A percentile compares a stretch with the other conserved stretches of the same genome.
phyloP scores from a whole-genome alignment of 1,140 invertebrate genomes.

The Cephus cinctus region DNA sequence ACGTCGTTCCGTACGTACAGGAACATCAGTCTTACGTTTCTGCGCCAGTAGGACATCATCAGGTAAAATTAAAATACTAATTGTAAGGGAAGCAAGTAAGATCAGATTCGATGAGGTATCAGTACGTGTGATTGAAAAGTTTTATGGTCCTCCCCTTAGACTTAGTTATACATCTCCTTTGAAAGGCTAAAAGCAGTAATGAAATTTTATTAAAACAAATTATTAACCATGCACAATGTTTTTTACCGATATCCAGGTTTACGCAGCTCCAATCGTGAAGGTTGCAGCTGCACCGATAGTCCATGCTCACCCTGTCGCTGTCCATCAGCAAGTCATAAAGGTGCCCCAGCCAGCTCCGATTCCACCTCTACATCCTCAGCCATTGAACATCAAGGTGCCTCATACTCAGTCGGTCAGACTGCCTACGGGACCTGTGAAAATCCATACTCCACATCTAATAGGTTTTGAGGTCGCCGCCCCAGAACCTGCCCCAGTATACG shows the following conservation, averaged over 20 bases:
- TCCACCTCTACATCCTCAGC: slow-evolving; percentile 44
- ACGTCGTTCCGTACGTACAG: neutral
- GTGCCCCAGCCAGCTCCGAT: slow-evolving; percentile 41
- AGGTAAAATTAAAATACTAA: neutral
- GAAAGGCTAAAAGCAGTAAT: too few species aligned
- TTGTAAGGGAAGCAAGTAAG: neutral
- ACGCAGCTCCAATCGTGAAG: too few species aligned
- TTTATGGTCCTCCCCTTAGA: too few species aligned
- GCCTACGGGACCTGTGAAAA: slow-evolving; percentile 20
- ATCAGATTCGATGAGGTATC: neutral
- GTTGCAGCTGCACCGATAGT: slow-evolving; percentile 31
- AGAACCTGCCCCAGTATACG: slow-evolving; percentile 30
- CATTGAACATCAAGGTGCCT: slow-evolving; percentile 39
- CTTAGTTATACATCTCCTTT: too few species aligned
- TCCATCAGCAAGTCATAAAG: slow-evolving; percentile 20
- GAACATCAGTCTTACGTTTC: neutral
- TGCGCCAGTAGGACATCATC: neutral
- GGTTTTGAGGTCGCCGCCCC: slow-evolving; percentile 36
- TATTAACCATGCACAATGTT: too few species aligned
- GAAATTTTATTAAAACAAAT: neutral
- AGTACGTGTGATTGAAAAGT: too few species aligned
- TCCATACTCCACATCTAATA: slow-evolving; percentile 43
- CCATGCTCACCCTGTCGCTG: slow-evolving; percentile 32
- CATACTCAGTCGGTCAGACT: slow-evolving; percentile 27
- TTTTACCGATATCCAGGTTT: too few species aligned